These are phyloP conservation scores for Pedionomus torquatus DNA, from an alignment of 2,113 vertebrate genomes.

Conservation along the genomic window DNA sequence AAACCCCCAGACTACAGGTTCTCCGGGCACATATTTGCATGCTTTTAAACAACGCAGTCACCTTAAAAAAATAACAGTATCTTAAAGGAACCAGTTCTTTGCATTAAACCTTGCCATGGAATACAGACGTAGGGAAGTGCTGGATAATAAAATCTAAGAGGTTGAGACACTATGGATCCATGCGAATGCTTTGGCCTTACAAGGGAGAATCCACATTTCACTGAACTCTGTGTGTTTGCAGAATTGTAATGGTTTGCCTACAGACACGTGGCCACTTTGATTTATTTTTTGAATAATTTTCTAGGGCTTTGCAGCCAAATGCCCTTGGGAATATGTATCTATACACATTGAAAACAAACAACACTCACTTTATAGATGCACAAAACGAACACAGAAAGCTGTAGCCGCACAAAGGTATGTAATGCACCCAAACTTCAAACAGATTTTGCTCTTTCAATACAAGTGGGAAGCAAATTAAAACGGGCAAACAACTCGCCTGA, in stretches of 20 bases:
- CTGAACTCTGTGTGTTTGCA: neutral
- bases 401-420: conserved; percentile 8
- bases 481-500: conserved; percentile 43
- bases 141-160: neutral
- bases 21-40: neutral
- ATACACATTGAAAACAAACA: conserved; percentile 62
- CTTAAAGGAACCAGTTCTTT: neutral
- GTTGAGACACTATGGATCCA: neutral
- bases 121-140: neutral
- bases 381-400: conserved; percentile 37
- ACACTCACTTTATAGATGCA: conserved; percentile 54
- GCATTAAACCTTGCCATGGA: neutral
- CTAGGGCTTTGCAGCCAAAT: conserved; percentile 32
- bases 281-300: neutral
- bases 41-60: neutral
- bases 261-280: neutral
- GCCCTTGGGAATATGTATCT: conserved; percentile 32
- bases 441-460: conserved; percentile 23
- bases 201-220: neutral
- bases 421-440: conserved; percentile 3
- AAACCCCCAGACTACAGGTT: neutral
- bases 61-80: neutral
- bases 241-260: neutral
- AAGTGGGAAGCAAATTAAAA: conserved; percentile 62
- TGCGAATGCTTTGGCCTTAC: neutral